phyloP scores from a whole-genome alignment of 1,140 invertebrate species.

The Drosophila ficusphila region DNA sequence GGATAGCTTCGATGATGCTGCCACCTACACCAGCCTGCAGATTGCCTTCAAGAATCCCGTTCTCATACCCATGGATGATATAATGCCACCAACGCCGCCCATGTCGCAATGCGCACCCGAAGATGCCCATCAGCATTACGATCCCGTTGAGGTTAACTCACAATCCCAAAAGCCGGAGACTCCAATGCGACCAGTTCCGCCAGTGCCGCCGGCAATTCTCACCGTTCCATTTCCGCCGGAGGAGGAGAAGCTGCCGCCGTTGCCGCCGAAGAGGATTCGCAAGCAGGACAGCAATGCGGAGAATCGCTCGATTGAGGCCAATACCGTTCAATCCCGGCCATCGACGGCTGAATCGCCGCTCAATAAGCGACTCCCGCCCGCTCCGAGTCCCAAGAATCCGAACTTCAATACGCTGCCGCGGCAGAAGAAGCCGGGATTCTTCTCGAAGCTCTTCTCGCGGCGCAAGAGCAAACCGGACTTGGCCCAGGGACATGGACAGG shows the following conservation, averaged over 20 bases:
- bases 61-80: conserved; percentile 85
- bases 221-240: conserved; percentile 67
- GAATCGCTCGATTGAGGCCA: conserved; percentile 73
- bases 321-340: conserved; percentile 42
- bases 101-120: conserved; percentile 69
- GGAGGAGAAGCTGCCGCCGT: conserved; percentile 88
- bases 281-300: conserved; percentile 85
- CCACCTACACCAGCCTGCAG: conserved; percentile 92
- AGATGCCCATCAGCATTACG: conserved; percentile 69
- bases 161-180: conserved; percentile 61
- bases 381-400: conserved; percentile 77
- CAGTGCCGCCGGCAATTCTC: conserved; percentile 36
- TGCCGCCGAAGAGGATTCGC: conserved; percentile 91
- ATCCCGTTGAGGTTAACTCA: conserved; percentile 68
- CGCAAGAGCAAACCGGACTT: conserved; percentile 84
- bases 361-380: conserved; percentile 84
- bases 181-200: conserved; percentile 70
- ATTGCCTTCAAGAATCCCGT: conserved; percentile 94
- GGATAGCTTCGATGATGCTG: conserved; percentile 89
- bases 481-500: conserved; percentile 21
- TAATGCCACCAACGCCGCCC: conserved; percentile 76
- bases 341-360: conserved; percentile 70
- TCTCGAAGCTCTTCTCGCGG: conserved; percentile 88
- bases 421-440: conserved; percentile 87
- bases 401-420: conserved; percentile 85